Conservation (phyloP, 2,888 invertebrate genomes). For the Coelinius sp. region DNA sequence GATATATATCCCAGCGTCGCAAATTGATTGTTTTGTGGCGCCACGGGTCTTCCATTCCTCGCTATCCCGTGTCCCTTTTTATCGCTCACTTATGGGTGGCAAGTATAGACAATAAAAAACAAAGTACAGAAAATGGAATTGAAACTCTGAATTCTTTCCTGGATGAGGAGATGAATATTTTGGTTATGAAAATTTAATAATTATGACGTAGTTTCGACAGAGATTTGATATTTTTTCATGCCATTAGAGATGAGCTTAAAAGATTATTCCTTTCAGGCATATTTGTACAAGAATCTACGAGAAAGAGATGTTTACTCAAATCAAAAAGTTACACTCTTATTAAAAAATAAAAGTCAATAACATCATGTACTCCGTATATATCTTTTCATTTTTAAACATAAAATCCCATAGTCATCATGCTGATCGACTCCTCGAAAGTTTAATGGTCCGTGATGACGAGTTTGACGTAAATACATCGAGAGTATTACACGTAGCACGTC, state of each 20-base stretch:
- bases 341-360: neutral
- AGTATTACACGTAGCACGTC: conserved; percentile 45
- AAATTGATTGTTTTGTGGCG: conserved; percentile 44
- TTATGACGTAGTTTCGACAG: too few species aligned
- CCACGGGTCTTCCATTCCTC: conserved; percentile 26
- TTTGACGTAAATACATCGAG: conserved; percentile 45
- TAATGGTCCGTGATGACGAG: conserved; percentile 47
- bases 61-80: neutral
- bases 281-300: too few species aligned
- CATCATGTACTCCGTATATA: neutral
- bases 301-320: too few species aligned
- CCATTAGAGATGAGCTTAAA: too few species aligned
- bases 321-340: neutral
- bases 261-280: too few species aligned
- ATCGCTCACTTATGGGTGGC: neutral
- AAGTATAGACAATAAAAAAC: neutral
- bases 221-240: too few species aligned
- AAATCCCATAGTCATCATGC: neutral
- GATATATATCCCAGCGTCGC: conserved; percentile 40
- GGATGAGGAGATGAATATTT: too few species aligned
- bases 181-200: too few species aligned
- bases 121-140: neutral
- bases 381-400: neutral
- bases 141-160: too few species aligned
- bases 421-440: conserved; percentile 48